A percentile compares a stretch with the other conserved stretches of the same genome.
Conservation (phyloP, 30 jellyfish, hydroid and myxozoan genomes). For the Aurelia coerulea region DNA sequence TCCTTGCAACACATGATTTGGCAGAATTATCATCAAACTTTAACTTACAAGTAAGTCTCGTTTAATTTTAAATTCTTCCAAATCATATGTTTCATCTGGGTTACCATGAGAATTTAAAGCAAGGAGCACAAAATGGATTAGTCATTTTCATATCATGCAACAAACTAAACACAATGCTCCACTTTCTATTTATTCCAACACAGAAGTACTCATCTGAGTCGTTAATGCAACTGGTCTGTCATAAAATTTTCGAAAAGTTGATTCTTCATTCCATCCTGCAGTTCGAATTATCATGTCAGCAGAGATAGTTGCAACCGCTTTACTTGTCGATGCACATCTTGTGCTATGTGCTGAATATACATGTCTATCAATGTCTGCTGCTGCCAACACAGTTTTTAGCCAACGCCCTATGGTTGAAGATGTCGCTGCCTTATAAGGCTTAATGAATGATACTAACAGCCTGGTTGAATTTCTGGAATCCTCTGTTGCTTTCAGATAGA, state of each 20-base stretch:
- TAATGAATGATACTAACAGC: constrained; percentile 14
- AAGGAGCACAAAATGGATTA: constrained; percentile 25
- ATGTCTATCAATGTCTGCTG: constrained; percentile 51
- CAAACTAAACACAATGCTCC: constrained; percentile 36
- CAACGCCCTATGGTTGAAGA: constrained; percentile 43
- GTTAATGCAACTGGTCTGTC: constrained; percentile 52
- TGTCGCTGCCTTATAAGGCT: constrained; percentile 30
- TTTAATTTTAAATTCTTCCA: constrained; percentile 21
- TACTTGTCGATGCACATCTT: constrained; percentile 47
- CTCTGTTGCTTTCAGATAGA: constrained; percentile 50
- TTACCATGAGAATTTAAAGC: constrained; percentile 58
- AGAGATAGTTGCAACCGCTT: constrained; percentile 43
- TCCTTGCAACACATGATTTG: constrained; percentile 38
- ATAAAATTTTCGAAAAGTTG: constrained; percentile 46
- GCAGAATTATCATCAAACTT: constrained; percentile 61
- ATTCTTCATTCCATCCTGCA: constrained; percentile 59
- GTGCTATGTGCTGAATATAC: constrained; percentile 51
- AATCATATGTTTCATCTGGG: constrained; percentile 45
- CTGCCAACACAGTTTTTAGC: constrained; percentile 43
- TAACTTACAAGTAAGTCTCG: constrained; percentile 53
- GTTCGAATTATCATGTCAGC: constrained; percentile 58
- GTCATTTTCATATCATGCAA: constrained; percentile 1
- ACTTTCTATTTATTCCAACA: constrained; percentile 13
- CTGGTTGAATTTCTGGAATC: constrained; percentile 13
- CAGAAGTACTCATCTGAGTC: constrained; percentile 33